Evolutionary conservation across 2,797 vertebrate genomes (phyloP).

Genomic region (Anableps anableps): DNA sequence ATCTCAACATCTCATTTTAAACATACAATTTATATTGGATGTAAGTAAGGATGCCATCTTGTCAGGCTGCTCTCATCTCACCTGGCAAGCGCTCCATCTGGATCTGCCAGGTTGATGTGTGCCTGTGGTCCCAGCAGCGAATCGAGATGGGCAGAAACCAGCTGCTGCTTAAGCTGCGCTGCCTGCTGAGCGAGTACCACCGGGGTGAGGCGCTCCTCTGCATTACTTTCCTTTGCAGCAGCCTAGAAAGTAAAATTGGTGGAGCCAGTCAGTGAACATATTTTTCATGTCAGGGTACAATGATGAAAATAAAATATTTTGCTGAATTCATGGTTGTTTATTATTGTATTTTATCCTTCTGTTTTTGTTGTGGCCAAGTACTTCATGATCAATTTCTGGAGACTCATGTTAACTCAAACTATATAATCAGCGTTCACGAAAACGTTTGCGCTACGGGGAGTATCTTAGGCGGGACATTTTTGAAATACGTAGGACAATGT

Average conservation of each 20-base stretch:
- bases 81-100: constrained; percentile 92
- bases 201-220: constrained; percentile 91
- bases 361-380: not conserved
- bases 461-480: too few relatives aligned
- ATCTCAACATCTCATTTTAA: constrained; percentile 3
- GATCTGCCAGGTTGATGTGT: constrained; percentile 91
- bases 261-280: not conserved
- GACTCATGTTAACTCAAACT: not conserved
- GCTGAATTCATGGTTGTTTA: not conserved
- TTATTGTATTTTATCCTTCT: not conserved
- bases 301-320: not conserved
- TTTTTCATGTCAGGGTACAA: not conserved
- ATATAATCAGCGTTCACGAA: too few relatives aligned
- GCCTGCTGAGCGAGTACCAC: constrained; percentile 91
- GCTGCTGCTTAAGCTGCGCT: constrained; percentile 90
- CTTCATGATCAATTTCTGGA: not conserved
- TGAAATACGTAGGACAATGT: too few relatives aligned
- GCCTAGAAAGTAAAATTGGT: constrained; percentile 68
- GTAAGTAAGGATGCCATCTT: not conserved
- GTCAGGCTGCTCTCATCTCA: constrained; percentile 65
- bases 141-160: constrained; percentile 90
- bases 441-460: too few relatives aligned
- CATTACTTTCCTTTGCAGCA: constrained; percentile 85
- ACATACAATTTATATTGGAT: not conserved
- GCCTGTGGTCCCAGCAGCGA: constrained; percentile 89